Percentiles rank a stretch among this genome's conserved stretches.
Conservation (phyloP, 1,140 invertebrate species). For the Nasonia giraulti region DNA sequence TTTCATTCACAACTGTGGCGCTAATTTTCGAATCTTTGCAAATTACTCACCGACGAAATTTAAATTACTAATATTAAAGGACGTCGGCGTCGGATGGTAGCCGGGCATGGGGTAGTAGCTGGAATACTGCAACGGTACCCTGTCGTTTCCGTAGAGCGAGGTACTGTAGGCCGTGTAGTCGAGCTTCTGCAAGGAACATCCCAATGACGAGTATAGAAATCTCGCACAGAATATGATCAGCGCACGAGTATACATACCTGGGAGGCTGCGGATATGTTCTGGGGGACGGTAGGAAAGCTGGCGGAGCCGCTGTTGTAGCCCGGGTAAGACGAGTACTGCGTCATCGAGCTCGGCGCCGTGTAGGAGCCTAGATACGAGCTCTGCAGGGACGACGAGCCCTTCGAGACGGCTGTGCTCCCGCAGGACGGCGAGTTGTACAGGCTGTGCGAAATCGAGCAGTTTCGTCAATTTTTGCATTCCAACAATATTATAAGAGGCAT, state of each 20-base stretch:
- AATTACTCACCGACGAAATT: slow-evolving; percentile 67
- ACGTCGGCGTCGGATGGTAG: slow-evolving; percentile 70
- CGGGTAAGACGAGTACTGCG: slow-evolving; percentile 77
- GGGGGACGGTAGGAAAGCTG: slow-evolving; percentile 75
- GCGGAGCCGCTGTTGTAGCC: slow-evolving; percentile 76
- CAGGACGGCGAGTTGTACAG: slow-evolving; percentile 69
- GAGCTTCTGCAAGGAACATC: slow-evolving; percentile 63
- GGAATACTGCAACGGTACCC: slow-evolving; percentile 71
- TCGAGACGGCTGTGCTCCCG: slow-evolving; percentile 63
- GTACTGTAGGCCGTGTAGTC: slow-evolving; percentile 71
- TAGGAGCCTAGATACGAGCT: slow-evolving; percentile 71
- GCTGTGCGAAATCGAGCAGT: slow-evolving; percentile 55
- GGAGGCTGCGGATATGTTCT: slow-evolving; percentile 79
- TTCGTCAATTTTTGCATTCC: background rate
- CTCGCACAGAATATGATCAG: too few relatives aligned
- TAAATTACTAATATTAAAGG: slow-evolving; percentile 72
- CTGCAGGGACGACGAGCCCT: slow-evolving; percentile 75
- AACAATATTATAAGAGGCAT: background rate
- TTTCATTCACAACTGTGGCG: background rate
- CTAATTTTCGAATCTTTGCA: too few relatives aligned
- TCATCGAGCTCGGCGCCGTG: slow-evolving; percentile 69
- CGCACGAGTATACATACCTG: slow-evolving; percentile 71
- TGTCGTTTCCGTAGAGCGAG: slow-evolving; percentile 70
- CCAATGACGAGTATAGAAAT: background rate
- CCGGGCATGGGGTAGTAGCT: slow-evolving; percentile 71